Evolutionary conservation across 2,888 invertebrate genomes (phyloP).

Genomic region (Amphipoea lucens): DNA sequence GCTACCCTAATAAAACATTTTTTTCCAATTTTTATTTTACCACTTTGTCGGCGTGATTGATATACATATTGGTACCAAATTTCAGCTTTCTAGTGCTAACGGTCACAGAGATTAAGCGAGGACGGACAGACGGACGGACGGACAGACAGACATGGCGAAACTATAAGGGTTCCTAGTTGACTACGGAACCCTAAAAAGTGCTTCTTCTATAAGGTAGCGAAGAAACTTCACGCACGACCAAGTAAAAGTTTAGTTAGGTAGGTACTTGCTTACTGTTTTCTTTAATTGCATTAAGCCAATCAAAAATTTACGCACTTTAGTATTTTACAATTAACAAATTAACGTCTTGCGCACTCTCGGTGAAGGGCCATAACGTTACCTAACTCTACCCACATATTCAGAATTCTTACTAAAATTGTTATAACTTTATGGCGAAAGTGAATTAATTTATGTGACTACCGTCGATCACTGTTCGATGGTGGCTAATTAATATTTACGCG

Average conservation of each 20-base stretch:
- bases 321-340: constrained; percentile 42
- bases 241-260: not conserved
- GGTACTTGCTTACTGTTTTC: constrained; percentile 17
- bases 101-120: too few species aligned
- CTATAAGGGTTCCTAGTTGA: too few species aligned
- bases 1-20: too few species aligned
- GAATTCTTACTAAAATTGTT: constrained; percentile 41
- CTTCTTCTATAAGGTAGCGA: not conserved
- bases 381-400: constrained; percentile 30
- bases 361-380: constrained; percentile 55
- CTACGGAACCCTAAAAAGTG: too few species aligned
- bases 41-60: too few species aligned
- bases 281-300: constrained; percentile 37
- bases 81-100: too few species aligned
- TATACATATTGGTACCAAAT: too few species aligned
- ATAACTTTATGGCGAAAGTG: constrained; percentile 46
- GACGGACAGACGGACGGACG: too few species aligned
- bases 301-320: constrained; percentile 36
- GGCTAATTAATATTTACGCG: not conserved
- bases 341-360: constrained; percentile 28
- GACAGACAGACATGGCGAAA: too few species aligned
- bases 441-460: constrained; percentile 15
- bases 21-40: too few species aligned
- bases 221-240: not conserved
- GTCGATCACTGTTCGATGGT: too few species aligned